Evolutionary conservation across 2,797 vertebrate species (phyloP), one percentile per base, ranked within the genome.

Genomic region (Anguilla marmorata): DNA sequence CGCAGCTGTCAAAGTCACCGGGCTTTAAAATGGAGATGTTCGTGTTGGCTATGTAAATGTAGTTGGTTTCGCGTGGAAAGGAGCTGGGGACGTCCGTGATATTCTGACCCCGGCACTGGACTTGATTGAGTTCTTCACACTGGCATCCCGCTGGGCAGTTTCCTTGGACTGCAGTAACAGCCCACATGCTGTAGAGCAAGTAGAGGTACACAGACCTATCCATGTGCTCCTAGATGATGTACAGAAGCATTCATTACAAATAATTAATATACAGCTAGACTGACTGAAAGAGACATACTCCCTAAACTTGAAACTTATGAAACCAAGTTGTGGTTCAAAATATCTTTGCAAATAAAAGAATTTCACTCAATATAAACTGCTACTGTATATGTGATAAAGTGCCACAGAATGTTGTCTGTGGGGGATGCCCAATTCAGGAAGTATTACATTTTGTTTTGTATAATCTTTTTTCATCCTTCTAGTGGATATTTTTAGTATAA

Each of bases 81-180:
- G 27, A 1, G 27, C 87, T 41, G 11, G 96, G 96, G 89, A 96
- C 93, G 45, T 92, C 79, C n/a, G 92, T 88, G 54, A 96, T 90
- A 72, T 2, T 79, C 74, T 45, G 14, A 37, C 74, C 74, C 33
- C 21, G 74, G 37, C 74, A 79, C 37, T 79, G 74, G 33, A 79
- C 37, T 45, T 79, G 74, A 37, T 79, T 79, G 11, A 37, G 19
- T 41, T 37, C 0, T 6, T 79, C 3, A 90, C 96, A 97, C 0
- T 1, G 12, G 87, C 96, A 96, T 58, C 88, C 86, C 41, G 89
- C 45, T 0, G 95, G 95, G 92, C 96, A 96, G 0, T 91, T 88
- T 89, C 89, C 91, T 69, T 91, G 90, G 90, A 85, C 91, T 84
- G 87, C 41, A 0, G 69, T 88, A 58, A 95, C 6, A 58, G 86